A percentile compares a stretch with the other conserved stretches of the same genome.
These are phyloP conservation scores for Prunella fulvescens DNA, from an alignment of 2,113 vertebrate species.

Conservation along the genomic window DNA sequence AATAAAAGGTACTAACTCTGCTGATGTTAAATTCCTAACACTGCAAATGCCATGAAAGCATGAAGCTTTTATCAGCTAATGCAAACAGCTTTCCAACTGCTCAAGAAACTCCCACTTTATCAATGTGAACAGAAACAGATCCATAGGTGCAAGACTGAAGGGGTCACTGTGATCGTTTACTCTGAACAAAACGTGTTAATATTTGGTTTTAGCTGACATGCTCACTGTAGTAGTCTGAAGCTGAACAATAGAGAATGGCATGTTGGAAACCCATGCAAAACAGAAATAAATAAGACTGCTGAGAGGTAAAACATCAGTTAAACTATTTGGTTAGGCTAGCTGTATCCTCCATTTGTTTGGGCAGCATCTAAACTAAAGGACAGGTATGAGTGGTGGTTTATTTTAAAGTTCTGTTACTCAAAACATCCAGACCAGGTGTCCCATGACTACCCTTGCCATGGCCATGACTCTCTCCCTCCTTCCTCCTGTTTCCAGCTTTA, in stretches of 20 bases:
- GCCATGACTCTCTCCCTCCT: background rate
- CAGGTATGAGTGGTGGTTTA: background rate
- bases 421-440: background rate
- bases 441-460: background rate
- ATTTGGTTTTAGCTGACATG: background rate
- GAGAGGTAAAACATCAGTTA: background rate
- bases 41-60: background rate
- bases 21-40: background rate
- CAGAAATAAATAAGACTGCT: background rate
- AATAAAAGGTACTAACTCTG: background rate
- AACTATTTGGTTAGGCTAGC: background rate
- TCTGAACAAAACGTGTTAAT: background rate
- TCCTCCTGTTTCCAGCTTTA: background rate
- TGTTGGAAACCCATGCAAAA: background rate
- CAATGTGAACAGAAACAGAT: background rate
- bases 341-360: background rate
- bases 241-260: background rate
- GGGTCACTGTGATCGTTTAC: background rate
- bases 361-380: background rate
- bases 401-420: background rate
- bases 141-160: background rate
- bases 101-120: background rate
- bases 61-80: background rate
- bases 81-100: background rate
- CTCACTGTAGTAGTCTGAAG: background rate